phyloP scores from a whole-genome alignment of 2,888 invertebrate species.

The Macrosiphum euphorbiae region DNA sequence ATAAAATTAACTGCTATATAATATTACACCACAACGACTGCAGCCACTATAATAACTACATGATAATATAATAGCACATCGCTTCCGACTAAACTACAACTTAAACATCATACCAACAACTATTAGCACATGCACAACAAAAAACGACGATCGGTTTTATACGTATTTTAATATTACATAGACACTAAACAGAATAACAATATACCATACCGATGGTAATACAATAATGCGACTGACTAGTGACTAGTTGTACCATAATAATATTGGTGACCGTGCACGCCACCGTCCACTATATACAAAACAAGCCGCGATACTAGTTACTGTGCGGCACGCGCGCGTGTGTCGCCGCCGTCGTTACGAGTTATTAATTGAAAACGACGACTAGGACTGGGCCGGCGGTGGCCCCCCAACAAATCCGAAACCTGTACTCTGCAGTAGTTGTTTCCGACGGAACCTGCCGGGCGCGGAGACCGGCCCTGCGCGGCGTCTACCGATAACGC shows the following conservation, averaged over 20 bases:
- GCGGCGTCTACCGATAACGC: conserved; percentile 28
- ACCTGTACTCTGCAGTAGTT: conserved; percentile 41
- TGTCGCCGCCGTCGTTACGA: conserved; percentile 37
- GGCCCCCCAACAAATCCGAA: conserved; percentile 50
- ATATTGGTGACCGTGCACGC: not conserved
- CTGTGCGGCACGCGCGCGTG: conserved; percentile 37
- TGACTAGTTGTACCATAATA: not conserved
- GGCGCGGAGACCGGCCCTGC: conserved; percentile 42
- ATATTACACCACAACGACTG: not conserved
- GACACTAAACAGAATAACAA: not conserved
- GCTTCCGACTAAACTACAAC: not conserved
- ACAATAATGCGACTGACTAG: not conserved
- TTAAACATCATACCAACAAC: not conserved
- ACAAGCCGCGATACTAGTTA: conserved; percentile 9
- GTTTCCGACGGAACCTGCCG: conserved; percentile 54
- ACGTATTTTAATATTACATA: not conserved
- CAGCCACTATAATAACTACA: not conserved
- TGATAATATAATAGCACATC: not conserved
- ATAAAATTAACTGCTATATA: not conserved
- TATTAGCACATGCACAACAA: not conserved
- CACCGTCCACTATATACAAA: conserved; percentile 3
- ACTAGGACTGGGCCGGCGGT: conserved; percentile 1
- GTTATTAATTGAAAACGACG: conserved; percentile 52
- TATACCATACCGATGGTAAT: not conserved
- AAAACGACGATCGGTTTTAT: not conserved